Conservation (phyloP, 2,797 vertebrate genomes). For the Pseudochirops cupreus region DNA sequence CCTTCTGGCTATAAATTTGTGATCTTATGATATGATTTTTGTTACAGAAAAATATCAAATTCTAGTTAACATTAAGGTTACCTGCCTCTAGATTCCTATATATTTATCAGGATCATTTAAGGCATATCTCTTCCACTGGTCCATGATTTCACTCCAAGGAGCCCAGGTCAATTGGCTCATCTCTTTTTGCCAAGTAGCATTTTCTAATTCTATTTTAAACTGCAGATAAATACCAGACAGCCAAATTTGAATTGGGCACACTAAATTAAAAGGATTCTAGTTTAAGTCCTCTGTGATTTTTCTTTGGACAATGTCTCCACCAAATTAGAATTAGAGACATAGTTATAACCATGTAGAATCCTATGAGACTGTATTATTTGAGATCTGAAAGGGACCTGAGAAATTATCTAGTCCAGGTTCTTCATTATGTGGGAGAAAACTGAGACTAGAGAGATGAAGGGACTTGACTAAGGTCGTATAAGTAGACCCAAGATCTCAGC, state of each 20-base stretch:
- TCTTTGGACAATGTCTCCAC: not conserved
- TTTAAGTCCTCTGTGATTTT: not conserved
- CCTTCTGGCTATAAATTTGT: not conserved
- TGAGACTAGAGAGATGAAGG: not conserved
- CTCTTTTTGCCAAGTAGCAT: not conserved
- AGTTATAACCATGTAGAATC: not conserved
- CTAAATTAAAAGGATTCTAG: not conserved
- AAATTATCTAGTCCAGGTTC: not conserved
- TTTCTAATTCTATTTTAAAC: slow-evolving; percentile 32
- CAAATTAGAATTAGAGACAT: not conserved
- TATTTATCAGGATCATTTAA: not conserved
- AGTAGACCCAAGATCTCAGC: not conserved
- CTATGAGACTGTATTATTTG: not conserved
- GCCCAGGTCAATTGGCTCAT: not conserved
- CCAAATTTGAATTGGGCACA: not conserved
- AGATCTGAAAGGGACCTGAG: not conserved
- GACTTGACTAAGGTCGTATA: not conserved
- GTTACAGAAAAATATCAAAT: not conserved
- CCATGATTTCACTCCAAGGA: not conserved
- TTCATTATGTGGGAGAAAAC: not conserved
- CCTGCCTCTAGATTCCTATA: not conserved
- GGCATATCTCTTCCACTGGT: not conserved
- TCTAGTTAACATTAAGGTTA: not conserved
- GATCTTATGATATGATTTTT: slow-evolving; percentile 4
- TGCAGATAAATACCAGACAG: not conserved